phyloP scores from a whole-genome alignment of 2,888 invertebrate genomes.

The Zaprionus lineosus region DNA sequence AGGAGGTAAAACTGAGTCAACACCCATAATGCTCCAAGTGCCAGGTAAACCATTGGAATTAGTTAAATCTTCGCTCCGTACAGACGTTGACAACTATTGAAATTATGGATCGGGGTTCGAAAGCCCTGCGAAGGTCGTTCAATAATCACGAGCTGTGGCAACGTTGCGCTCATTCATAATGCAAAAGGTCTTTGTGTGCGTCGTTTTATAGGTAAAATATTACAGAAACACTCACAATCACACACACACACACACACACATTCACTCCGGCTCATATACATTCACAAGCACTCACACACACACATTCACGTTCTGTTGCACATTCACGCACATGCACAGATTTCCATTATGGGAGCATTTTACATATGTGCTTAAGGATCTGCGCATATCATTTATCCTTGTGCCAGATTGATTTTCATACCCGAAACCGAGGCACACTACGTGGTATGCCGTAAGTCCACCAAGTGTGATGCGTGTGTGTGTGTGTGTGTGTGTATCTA shows the following conservation, averaged over 20 bases:
- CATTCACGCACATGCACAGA: conserved; percentile 1
- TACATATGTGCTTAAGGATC: conserved; percentile 31
- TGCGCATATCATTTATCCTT: conserved; percentile 56
- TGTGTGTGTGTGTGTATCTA: too few species aligned
- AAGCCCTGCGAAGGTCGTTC: conserved; percentile 29
- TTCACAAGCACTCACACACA: too few species aligned
- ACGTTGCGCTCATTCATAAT: conserved; percentile 43
- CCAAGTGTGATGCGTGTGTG: too few species aligned
- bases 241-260: too few species aligned
- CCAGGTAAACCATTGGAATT: too few species aligned
- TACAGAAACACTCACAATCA: too few species aligned
- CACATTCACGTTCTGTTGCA: conserved; percentile 9
- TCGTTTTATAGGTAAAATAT: conserved; percentile 28
- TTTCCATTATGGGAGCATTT: conserved; percentile 5
- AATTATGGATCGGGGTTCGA: conserved; percentile 28
- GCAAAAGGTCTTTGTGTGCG: conserved; percentile 40
- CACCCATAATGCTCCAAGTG: too few species aligned
- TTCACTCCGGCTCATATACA: too few species aligned
- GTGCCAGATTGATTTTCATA: conserved; percentile 68
- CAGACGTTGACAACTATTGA: not conserved
- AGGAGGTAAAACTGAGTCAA: too few species aligned
- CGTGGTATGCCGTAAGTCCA: not conserved
- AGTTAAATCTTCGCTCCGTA: too few species aligned
- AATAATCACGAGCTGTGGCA: conserved; percentile 12
- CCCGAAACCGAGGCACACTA: not conserved